These are phyloP conservation scores for Ahaetulla prasina DNA, from an alignment of 2,113 vertebrate species.

Conservation along the genomic window DNA sequence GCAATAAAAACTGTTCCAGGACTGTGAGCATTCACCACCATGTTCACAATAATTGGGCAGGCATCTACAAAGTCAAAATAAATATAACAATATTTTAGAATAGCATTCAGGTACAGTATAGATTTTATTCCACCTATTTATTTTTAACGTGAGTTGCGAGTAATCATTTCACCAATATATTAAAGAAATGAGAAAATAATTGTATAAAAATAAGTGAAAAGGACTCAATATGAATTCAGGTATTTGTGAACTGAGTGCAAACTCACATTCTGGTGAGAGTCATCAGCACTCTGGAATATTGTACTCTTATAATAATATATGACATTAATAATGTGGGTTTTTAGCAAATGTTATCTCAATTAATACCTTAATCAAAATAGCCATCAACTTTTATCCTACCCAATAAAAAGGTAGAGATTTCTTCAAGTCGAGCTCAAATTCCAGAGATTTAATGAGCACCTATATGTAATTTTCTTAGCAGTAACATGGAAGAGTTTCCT, in stretches of 20 bases:
- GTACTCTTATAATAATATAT: neutral
- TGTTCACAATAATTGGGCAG: constrained; percentile 92
- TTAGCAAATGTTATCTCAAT: neutral
- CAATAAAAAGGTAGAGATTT: neutral
- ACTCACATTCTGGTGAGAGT: neutral
- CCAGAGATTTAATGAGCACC: neutral
- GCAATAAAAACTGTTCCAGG: constrained; percentile 89
- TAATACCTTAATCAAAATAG: neutral
- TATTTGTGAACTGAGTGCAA: neutral
- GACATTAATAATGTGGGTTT: neutral
- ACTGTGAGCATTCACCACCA: constrained; percentile 87
- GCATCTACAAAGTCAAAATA: constrained; percentile 71
- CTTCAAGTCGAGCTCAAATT: neutral
- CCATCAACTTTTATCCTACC: neutral
- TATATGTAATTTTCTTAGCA: neutral
- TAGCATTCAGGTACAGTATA: neutral
- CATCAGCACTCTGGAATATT: neutral
- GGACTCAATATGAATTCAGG: neutral
- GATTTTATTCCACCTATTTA: neutral
- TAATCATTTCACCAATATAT: neutral
- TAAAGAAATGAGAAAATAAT: neutral
- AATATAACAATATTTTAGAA: neutral
- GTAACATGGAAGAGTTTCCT: neutral
- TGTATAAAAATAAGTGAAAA: neutral
- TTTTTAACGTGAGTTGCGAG: neutral